Conservation (phyloP, 2,113 vertebrate species). For the Philantomba maxwellii region DNA sequence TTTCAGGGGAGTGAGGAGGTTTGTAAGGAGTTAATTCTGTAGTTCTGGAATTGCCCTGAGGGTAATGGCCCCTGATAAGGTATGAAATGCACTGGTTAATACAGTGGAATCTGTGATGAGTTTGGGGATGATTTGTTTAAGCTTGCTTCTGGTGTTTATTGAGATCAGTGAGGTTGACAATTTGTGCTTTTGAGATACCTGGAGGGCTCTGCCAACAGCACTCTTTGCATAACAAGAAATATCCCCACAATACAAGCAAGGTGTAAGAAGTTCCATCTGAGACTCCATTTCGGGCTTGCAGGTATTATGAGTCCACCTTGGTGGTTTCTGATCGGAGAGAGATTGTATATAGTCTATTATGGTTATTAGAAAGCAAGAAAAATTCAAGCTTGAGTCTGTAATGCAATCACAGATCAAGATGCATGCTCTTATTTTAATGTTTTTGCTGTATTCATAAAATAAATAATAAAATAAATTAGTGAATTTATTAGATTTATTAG, state of each 20-base stretch:
- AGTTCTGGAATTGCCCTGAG: background rate
- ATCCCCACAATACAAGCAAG: too few species aligned
- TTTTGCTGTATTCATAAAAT: background rate
- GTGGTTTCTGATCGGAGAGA: background rate
- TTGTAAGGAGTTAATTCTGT: background rate
- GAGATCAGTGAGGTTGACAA: background rate
- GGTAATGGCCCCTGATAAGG: background rate
- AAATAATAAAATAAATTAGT: background rate
- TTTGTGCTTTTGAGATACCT: background rate
- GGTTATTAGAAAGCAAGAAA: background rate
- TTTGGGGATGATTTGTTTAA: background rate
- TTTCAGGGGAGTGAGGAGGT: background rate
- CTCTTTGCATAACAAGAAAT: background rate
- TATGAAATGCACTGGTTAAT: background rate
- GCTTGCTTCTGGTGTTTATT: background rate
- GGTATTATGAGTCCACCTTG: background rate
- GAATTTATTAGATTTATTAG: background rate
- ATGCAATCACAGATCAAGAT: background rate
- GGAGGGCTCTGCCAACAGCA: background rate
- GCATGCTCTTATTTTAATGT: background rate
- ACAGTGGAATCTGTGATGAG: background rate
- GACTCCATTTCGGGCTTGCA: background rate
- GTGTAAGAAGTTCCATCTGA: background rate
- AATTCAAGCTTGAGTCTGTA: background rate
- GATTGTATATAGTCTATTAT: background rate